Base-by-base conservation (phyloP, 2,888 invertebrate species). In the Thera britannica region DNA sequence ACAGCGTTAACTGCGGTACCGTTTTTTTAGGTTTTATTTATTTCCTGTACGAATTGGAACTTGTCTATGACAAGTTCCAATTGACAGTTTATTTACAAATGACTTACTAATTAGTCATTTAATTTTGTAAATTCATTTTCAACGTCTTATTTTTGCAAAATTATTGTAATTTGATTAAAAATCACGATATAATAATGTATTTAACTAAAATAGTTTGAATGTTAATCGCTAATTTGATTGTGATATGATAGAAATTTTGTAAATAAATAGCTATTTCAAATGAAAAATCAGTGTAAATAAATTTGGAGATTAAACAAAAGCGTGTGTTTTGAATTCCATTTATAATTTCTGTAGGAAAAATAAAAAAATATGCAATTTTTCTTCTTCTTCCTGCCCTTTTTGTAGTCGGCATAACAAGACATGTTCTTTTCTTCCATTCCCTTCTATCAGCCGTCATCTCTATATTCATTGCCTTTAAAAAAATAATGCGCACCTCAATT, bases 241-340 rank as follows among this genome's bases (percentile, higher is more conserved):
- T 92, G 90, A 92, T 92, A 90, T 78, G 76, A 80, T 81, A 82
- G 81, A 83, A 83, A 79, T 85, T 87, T 88, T 91, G 90, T 91
- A 91, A 84, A 90, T 86, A 90, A 80, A 76, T 79, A 76, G 77
- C 75, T 85, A 87, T 88, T 84, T 82, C 82, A 87, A 89, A 84
- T 88, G 88, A 87, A 76, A 74, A 78, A 81, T 87, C 81, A 79
- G 77, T 90, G 88, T 89, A 88, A 89, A 87, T 84, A 83, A 88
- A 88, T 83, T 82, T 81, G 78, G 81, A 81, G 78, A 78, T 70
- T 66, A 81, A 77, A 80, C 71, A 69, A 71, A 68, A 38, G 57
- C 69, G 48, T 71, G 46, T 74, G 73, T 59, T 55, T 63, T 63
- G 23, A 23, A 23, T 23, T 23, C 23, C 23, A 23, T 23, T 23